Percentiles rank a stretch among this genome's conserved stretches.
phyloP scores from a whole-genome alignment of 1,140 invertebrate species.

The Pygmarrhopalites habei region DNA sequence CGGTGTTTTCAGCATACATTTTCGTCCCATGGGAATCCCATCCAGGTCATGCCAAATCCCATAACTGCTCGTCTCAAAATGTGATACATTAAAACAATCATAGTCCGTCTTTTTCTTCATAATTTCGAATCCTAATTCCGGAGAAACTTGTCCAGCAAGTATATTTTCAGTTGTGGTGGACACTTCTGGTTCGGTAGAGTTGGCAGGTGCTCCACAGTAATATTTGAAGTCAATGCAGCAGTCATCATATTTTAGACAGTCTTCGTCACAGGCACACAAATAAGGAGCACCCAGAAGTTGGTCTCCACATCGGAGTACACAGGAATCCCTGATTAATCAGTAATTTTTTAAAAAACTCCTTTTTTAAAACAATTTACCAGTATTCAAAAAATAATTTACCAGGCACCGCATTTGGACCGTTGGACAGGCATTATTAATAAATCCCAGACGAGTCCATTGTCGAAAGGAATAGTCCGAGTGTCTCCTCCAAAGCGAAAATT shows the following conservation, averaged over 20 bases:
- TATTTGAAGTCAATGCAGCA: neutral
- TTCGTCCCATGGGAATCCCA: neutral
- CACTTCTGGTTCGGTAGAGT: too few species aligned
- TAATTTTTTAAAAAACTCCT: too few species aligned
- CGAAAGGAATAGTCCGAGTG: too few species aligned
- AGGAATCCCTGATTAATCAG: neutral
- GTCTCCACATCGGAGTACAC: slow-evolving; percentile 7
- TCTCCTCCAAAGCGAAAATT: too few species aligned
- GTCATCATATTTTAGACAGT: neutral
- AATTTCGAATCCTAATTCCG: neutral
- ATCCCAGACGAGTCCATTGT: too few species aligned
- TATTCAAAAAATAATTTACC: too few species aligned
- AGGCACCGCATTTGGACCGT: too few species aligned
- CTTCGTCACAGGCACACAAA: neutral
- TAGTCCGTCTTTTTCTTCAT: neutral
- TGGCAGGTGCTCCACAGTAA: neutral
- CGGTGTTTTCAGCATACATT: neutral
- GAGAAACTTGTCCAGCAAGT: neutral
- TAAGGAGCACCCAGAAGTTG: neutral
- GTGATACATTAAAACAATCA: neutral
- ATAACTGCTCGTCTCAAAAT: neutral
- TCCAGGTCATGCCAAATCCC: neutral
- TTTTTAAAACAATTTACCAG: too few species aligned
- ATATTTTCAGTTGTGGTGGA: neutral
- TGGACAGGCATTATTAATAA: too few species aligned